Percentiles rank a stretch among this genome's conserved stretches.
phyloP scores from a whole-genome alignment of 2,113 vertebrate genomes.

The Ceyx cyanopectus region DNA sequence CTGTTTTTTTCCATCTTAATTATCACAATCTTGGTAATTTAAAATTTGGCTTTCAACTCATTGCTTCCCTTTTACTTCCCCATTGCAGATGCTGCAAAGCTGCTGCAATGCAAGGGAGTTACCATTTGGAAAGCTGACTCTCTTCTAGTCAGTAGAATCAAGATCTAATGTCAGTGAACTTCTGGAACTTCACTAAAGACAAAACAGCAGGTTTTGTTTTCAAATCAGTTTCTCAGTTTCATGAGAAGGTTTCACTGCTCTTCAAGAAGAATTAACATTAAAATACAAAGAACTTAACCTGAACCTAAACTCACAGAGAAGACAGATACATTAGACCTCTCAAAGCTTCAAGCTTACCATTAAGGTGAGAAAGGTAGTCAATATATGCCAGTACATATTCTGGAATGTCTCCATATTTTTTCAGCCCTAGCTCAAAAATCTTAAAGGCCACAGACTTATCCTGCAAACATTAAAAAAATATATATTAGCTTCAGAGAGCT shows the following conservation, averaged over 20 bases:
- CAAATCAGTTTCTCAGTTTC: background rate
- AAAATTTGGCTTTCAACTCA: background rate
- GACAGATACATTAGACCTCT: background rate
- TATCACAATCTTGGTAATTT: background rate
- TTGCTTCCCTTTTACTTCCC: background rate
- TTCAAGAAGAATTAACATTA: background rate
- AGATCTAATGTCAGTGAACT: background rate
- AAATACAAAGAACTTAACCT: background rate
- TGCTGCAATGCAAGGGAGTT: background rate
- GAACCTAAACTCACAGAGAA: background rate
- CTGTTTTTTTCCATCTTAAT: background rate
- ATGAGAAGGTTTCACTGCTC: background rate
- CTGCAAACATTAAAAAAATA: slow-evolving; percentile 69
- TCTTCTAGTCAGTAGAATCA: background rate
- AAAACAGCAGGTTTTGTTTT: background rate
- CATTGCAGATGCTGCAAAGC: background rate
- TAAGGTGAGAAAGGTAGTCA: slow-evolving; percentile 98
- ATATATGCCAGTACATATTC: slow-evolving; percentile 99
- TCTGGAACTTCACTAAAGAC: background rate
- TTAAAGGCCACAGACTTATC: slow-evolving; percentile 99
- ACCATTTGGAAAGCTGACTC: background rate
- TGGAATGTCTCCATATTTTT: slow-evolving; percentile 99
- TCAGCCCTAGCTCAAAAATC: slow-evolving; percentile 98
- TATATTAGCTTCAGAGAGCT: background rate
- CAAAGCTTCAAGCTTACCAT: slow-evolving; percentile 83